These are phyloP conservation scores for Stenolophus ochropezus DNA, from an alignment of 2,888 invertebrate species.

Conservation along the genomic window DNA sequence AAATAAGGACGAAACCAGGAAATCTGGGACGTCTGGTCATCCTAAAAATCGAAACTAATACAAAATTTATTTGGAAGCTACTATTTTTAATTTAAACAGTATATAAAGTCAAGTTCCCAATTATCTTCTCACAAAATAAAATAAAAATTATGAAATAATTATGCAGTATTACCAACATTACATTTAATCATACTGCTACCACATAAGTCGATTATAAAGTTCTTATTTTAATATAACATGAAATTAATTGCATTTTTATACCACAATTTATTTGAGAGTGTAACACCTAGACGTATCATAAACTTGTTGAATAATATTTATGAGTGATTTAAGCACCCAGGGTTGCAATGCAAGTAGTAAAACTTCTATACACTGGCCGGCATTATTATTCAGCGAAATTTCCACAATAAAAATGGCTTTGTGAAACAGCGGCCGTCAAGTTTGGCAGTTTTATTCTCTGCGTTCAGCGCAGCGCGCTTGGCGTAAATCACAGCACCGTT, in stretches of 20 bases:
- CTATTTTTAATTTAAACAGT: too few relatives aligned
- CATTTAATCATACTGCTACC: too few relatives aligned
- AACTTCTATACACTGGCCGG: neutral
- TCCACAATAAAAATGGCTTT: constrained; percentile 24
- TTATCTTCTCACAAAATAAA: too few relatives aligned
- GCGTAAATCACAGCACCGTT: constrained; percentile 26
- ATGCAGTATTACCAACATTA: too few relatives aligned
- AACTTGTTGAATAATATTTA: neutral
- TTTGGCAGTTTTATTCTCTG: constrained; percentile 41
- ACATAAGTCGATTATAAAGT: too few relatives aligned
- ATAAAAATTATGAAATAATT: too few relatives aligned
- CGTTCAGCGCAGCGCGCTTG: constrained; percentile 8
- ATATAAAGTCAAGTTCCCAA: too few relatives aligned
- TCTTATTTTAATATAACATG: too few relatives aligned
- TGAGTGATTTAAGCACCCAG: neutral
- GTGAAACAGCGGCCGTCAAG: constrained; percentile 43
- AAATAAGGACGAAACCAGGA: too few relatives aligned
- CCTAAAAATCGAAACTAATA: too few relatives aligned
- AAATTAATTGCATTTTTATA: neutral
- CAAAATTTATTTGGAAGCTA: too few relatives aligned
- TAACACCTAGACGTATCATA: neutral
- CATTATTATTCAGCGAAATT: constrained; percentile 23
- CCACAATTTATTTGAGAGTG: neutral
- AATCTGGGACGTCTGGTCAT: too few relatives aligned
- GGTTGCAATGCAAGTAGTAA: neutral